These are phyloP conservation scores for Calephelis nemesis DNA, from an alignment of 1,140 invertebrate species.

Conservation along the genomic window DNA sequence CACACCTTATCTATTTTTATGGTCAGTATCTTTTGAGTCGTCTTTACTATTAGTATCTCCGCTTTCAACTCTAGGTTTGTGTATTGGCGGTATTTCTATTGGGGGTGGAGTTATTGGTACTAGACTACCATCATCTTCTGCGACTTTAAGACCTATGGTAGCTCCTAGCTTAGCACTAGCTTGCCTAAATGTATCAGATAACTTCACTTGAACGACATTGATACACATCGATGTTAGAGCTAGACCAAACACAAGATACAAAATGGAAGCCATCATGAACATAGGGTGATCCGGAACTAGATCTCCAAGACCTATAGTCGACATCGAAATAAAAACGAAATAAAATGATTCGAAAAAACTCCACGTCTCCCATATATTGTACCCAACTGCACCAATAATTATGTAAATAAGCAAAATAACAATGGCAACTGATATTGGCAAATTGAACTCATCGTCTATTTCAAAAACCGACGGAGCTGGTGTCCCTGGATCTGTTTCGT, in stretches of 20 bases:
- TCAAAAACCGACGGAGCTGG: constrained; percentile 85
- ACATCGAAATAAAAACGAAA: constrained; percentile 96
- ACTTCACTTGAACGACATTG: constrained; percentile 94
- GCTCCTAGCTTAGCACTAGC: constrained; percentile 92
- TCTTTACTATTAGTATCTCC: constrained; percentile 47
- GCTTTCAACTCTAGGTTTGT: constrained; percentile 50
- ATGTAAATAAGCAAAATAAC: constrained; percentile 91
- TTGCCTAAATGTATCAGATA: constrained; percentile 90
- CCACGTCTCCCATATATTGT: constrained; percentile 91
- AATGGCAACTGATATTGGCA: constrained; percentile 93
- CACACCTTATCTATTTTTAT: constrained; percentile 53
- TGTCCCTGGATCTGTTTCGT: constrained; percentile 81
- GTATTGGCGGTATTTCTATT: constrained; percentile 65
- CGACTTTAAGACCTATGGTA: constrained; percentile 89
- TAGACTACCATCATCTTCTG: constrained; percentile 82
- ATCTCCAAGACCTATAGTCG: constrained; percentile 96
- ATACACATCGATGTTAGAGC: constrained; percentile 98
- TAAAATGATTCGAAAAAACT: constrained; percentile 94
- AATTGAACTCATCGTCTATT: constrained; percentile 95
- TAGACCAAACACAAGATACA: constrained; percentile 96
- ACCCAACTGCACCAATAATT: constrained; percentile 89
- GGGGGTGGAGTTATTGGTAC: constrained; percentile 67
- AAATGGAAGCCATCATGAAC: constrained; percentile 95
- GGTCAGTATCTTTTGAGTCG: constrained; percentile 42
- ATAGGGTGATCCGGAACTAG: constrained; percentile 92